Evolutionary conservation across 2,113 vertebrate genomes (phyloP), one percentile per base, ranked within the genome.

Genomic region (Poeciliopsis occidentalis): DNA sequence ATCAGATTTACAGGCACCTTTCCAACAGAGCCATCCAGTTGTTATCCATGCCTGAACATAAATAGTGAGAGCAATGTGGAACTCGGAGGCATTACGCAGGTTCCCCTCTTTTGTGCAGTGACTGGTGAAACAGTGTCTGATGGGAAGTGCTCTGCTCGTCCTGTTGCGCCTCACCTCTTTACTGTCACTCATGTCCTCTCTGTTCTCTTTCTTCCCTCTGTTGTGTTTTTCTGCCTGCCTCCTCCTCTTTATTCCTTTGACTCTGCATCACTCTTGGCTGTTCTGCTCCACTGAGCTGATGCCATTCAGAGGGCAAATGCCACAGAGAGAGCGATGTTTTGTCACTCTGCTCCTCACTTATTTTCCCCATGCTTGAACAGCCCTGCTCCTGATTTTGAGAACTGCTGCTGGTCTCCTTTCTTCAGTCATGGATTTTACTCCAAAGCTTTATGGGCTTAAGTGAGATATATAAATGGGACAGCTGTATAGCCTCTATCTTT

Each of bases 1-100:
- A 89, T 82, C 81, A 93, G 93, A 95, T 94, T 95, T 94, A 95
- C 91, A 85, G 75, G 72, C 62, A 86, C 91, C 88, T 91, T 90
- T 93, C 93, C 90, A 88, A 86, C 79, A 88, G 82, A 92, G 86
- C 79, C 75, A 61, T 89, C 80, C 67, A 77, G 87, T 87, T 86
- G 86, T 92, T 94, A 92, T 92, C 90, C 78, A 79, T 3, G 67
- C 79, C 60, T 77, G 82, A 75, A 87, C 89, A 93, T 94, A 93
- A 95, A 94, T 95, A 69, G 81, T 76, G 72, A 80, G 78, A 87
- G 85, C 76, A 73, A 88, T 90, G 85, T 86, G 80, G 82, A 87
- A 86, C 67, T 63, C 73, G 75, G 84, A 76, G 41, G 80, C 90
- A 90, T 93, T 93, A 93, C 88, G 93, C 91, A 91, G 85, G 81